Evolutionary conservation across 2,888 invertebrate genomes (phyloP), one percentile per base, ranked within the genome.

Genomic region (Oscheius sp.): DNA sequence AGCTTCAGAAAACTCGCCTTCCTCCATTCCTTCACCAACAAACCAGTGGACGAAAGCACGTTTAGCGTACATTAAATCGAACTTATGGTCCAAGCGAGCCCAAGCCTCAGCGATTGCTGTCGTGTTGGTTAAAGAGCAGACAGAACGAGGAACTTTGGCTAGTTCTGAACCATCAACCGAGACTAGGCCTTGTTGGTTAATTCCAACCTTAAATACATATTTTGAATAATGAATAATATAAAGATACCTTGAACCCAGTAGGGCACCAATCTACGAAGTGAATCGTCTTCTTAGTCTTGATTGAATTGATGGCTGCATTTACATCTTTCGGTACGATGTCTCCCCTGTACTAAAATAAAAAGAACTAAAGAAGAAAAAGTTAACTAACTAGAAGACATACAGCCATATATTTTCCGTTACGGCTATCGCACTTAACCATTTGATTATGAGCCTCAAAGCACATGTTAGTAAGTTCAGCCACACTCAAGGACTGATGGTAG

Each of bases 251-350:
- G 78, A 80, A 80, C 67, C 79, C 79, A 31, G 79, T 81, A 42
- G 79, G 79, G 70, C 81, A 81, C 93, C 93, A 93, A 76, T 92
- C 90, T 2, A 93, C 93, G 86, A 94, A 94, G 81, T 90, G 90
- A 72, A 92, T 91, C 23, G 90, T 88, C 78, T 90, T 91, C 90
- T 95, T 95, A 84, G 94, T 94, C 90, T 95, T 95, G 90, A 95
- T 95, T 87, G 93, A 92, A 1, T 94, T 93, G 88, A 94, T 94
- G 65, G 94, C 93, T 20, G 93, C 93, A 88, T 94, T 94, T 46
- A 94, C 94, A 87, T 94, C 95, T 90, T 88, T 95, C 75, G 95
- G 95, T 5, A 95, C 95, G 72, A 95, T 94, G 88, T 95, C 94
- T 75, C 94, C 94, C 86, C 94, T 66, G 75, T 87, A 82, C 86